Base-by-base conservation (phyloP, 2,113 vertebrate genomes). In the Macquaria australasica region DNA sequence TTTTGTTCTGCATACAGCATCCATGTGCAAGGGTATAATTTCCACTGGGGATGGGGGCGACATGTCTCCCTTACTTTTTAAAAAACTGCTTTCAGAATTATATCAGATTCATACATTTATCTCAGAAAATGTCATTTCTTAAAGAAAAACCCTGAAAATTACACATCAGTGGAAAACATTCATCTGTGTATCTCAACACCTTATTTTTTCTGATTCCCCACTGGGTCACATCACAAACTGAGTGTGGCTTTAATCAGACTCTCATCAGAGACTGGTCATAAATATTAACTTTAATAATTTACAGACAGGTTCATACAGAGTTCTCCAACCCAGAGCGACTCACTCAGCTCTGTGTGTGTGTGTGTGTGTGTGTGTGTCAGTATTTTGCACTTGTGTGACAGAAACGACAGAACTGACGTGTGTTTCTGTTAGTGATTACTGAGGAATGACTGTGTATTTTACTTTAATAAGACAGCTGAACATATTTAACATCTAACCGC, bases 251-350 rank as follows among this genome's bases (percentile, higher is more conserved):
- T 73, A 88, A 87, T 91, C 81, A 91, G 74, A 51, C 67, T 60
- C 62, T 86, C 81, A 84, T 88, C 70, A 83, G 77, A 69, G 79
- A 45, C 51, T 3, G 39, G 78, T 81, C 87, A 85, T 84, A 68
- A 87, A 92, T 87, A 90, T 73, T 67, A 81, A 82, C 68, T 73
- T 92, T 34, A 91, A 91, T 92, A 85, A 91, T 93, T 88, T 48
- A 90, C 75, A 73, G 67, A 84, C 70, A 59, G 23, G 88, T 92
- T 92, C 90, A 90, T 45, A 5, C 68, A 84, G 84, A 91, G 89
- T 92, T 89, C 90, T 85, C 76, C 74, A 64, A 12, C 70, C 51
- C 48, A 15, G 66, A 88, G 39, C 5, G n/a, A 75, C 80, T 21
- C 15, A 18, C 73, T 73, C 56, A 6, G 50, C 73, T 79, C 39